Evolutionary conservation across 2,113 vertebrate species (phyloP).

Genomic region (Nicator chloris): DNA sequence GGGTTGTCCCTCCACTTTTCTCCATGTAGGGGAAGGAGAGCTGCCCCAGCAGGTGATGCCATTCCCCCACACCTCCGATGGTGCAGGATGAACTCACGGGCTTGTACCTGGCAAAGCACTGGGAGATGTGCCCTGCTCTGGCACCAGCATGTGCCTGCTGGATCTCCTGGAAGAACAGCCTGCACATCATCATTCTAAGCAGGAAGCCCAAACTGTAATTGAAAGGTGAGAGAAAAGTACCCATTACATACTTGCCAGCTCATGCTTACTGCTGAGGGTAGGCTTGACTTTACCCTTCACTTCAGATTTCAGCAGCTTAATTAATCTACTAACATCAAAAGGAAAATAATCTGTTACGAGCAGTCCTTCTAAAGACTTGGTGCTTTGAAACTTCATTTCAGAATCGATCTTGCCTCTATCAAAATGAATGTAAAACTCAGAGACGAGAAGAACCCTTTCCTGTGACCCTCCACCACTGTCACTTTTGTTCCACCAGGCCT

Average conservation of each 20-base stretch:
- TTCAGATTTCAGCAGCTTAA: neutral
- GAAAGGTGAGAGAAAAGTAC: neutral
- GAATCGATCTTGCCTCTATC: neutral
- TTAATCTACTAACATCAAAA: conserved; percentile 23
- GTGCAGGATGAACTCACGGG: rapidly evolving
- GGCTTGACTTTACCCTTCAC: neutral
- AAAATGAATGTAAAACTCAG: neutral
- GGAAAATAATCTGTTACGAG: neutral
- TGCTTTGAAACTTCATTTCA: conserved; percentile 27
- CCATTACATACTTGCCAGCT: neutral
- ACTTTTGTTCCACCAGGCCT: neutral
- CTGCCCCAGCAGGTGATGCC: neutral
- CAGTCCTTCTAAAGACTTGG: neutral
- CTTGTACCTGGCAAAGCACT: neutral
- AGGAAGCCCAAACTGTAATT: neutral
- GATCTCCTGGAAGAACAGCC: neutral
- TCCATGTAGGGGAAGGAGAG: rapidly evolving
- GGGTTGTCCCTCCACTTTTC: neutral
- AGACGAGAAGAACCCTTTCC: neutral
- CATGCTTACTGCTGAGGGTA: neutral
- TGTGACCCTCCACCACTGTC: neutral
- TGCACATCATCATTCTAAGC: neutral
- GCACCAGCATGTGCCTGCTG: rapidly evolving
- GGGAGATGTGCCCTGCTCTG: rapidly evolving
- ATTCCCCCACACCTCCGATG: rapidly evolving